Evolutionary conservation across 2,797 vertebrate genomes (phyloP).

Genomic region (Champsocephalus esox): DNA sequence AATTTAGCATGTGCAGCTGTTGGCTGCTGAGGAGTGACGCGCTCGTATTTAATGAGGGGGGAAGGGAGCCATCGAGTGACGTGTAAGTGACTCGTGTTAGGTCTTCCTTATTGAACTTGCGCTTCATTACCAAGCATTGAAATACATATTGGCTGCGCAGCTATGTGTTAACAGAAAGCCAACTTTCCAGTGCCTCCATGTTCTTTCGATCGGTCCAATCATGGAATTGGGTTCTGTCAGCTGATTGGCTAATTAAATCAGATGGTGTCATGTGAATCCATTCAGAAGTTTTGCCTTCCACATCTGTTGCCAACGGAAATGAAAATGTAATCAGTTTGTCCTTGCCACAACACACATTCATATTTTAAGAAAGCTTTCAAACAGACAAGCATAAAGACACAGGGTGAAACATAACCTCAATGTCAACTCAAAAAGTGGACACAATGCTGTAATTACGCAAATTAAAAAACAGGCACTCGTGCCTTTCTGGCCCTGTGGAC

Average conservation of each 20-base stretch:
- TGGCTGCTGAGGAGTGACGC: too few relatives aligned
- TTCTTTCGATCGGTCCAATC: neutral
- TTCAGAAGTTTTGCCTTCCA: constrained; percentile 13
- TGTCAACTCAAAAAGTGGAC: neutral
- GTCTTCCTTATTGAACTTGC: too few relatives aligned
- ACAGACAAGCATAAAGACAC: constrained; percentile 22
- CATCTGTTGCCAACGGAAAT: constrained; percentile 28
- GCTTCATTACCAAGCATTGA: too few relatives aligned
- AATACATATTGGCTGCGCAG: neutral
- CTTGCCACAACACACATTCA: constrained; percentile 19
- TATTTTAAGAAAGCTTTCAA: constrained; percentile 16
- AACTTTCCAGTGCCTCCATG: neutral
- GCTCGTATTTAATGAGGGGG: too few relatives aligned
- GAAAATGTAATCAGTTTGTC: constrained; percentile 40
- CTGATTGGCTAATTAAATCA: neutral
- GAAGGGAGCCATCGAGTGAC: too few relatives aligned
- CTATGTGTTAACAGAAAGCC: constrained; percentile 1
- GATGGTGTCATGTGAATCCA: constrained; percentile 3
- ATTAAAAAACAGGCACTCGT: constrained; percentile 3
- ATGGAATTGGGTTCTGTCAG: neutral
- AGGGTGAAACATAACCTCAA: neutral
- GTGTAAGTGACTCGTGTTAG: too few relatives aligned
- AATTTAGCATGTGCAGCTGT: too few relatives aligned
- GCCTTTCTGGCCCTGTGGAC: neutral
- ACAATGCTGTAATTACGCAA: neutral